Base-by-base conservation (phyloP, 2,797 vertebrate species). In the Phalloptychus januarius region DNA sequence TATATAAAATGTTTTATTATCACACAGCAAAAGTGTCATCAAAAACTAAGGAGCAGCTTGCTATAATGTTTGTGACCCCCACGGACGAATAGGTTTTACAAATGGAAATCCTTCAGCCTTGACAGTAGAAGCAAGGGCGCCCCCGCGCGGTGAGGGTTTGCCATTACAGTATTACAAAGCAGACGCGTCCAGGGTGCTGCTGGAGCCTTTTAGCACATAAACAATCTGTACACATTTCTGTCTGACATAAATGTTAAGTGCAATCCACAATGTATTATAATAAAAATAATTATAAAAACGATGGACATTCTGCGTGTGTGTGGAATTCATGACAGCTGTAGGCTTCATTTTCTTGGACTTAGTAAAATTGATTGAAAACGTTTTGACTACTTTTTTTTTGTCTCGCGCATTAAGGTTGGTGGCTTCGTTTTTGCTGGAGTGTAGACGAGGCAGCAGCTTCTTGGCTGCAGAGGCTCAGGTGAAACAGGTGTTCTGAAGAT, bases 401-500 rank as follows among this genome's bases (percentile, higher is more conserved):
- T 25, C 50, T 25, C 3, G 52, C 52, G 23, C 23, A 25, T 10
- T 11, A 54, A 10, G 52, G 23, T n/a, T n/a, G 10, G 8, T n/a
- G 25, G 52, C 23, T n/a, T 44, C 2, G 92, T 79, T 89, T 94
- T 83, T 91, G 95, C 93, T 92, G 97, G 81, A 92, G 96, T 98
- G 97, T 70, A 98, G 94, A 83, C 97, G 97, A 44, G 96, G 96
- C 83, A 98, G 95, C 89, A 98, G 96, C 91, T 96, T 95, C 96
- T 5, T 96, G 96, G 80, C 95, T 96, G 94, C 96, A 95, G 83
- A 97, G 96, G 90, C 96, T 95, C 96, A 97, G 95, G 94, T 96
- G 82, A n/a, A n/a, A n/a, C n/a, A n/a, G n/a, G n/a, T n/a, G n/a
- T n/a, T n/a, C n/a, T n/a, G n/a, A n/a, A n/a, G n/a, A n/a, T n/a